Percentiles rank a stretch among this genome's conserved stretches.
phyloP scores from a whole-genome alignment of 2,888 invertebrate species.

The Drosophila demipolita region DNA sequence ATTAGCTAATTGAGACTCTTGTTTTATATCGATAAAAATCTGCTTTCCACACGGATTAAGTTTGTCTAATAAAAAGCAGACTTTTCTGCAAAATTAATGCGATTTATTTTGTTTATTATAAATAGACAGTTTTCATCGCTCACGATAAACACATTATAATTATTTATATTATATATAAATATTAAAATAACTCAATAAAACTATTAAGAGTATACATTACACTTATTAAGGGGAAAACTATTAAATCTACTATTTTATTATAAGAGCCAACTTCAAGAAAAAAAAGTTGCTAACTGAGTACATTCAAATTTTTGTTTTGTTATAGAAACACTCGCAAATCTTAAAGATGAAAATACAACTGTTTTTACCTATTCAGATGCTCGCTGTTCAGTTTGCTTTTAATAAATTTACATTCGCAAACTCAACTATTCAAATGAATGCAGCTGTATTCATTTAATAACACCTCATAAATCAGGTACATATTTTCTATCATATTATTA shows the following conservation, averaged over 20 bases:
- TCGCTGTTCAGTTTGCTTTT: not conserved
- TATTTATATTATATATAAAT: not conserved
- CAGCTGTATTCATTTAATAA: not conserved
- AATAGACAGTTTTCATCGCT: not conserved
- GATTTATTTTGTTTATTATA: not conserved
- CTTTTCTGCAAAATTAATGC: constrained; percentile 1
- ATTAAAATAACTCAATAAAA: not conserved
- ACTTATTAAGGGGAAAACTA: not conserved
- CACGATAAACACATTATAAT: not conserved
- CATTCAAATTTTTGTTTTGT: too few species aligned
- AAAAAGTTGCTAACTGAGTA: not conserved
- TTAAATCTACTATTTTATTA: not conserved
- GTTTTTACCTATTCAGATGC: not conserved
- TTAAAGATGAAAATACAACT: not conserved
- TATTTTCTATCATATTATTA: constrained; percentile 16
- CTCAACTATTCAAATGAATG: not conserved
- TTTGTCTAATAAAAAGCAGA: not conserved
- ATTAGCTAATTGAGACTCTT: constrained; percentile 35
- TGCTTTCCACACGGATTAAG: constrained; percentile 14
- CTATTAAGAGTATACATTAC: not conserved
- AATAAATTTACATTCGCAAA: constrained; percentile 11
- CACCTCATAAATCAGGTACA: constrained; percentile 14
- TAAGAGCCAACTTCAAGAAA: not conserved
- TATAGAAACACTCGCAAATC: not conserved
- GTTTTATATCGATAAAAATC: constrained; percentile 4